phyloP scores from a whole-genome alignment of 2,888 invertebrate genomes.

The Kryphioiulus occultus region DNA sequence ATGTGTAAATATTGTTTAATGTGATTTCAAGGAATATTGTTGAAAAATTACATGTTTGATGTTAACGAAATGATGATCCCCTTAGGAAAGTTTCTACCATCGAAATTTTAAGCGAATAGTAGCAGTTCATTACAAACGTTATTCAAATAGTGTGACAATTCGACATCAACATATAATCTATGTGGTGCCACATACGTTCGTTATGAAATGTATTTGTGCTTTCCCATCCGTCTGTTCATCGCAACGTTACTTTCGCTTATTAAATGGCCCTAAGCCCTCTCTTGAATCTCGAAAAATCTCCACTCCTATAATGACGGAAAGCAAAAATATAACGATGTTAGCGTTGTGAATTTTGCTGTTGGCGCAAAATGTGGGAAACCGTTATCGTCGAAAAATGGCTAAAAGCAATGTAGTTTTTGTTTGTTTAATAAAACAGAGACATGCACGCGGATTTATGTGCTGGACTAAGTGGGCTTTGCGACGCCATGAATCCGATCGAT shows the following conservation, averaged over 20 bases:
- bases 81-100: too few relatives aligned
- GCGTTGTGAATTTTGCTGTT: not conserved
- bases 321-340: not conserved
- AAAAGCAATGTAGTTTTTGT: conserved; percentile 26
- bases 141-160: too few relatives aligned
- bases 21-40: too few relatives aligned
- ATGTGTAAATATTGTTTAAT: too few relatives aligned
- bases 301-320: not conserved
- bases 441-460: conserved; percentile 86
- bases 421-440: conserved; percentile 67
- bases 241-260: not conserved
- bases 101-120: too few relatives aligned
- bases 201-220: too few relatives aligned
- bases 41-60: too few relatives aligned
- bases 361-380: not conserved
- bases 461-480: conserved; percentile 79
- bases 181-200: too few relatives aligned
- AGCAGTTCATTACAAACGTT: too few relatives aligned
- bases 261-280: not conserved
- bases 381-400: not conserved
- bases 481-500: conserved; percentile 88
- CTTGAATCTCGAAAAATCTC: not conserved
- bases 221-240: not conserved
- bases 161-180: too few relatives aligned
- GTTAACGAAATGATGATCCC: too few relatives aligned